Percentiles rank a stretch among this genome's conserved stretches.
phyloP scores from a whole-genome alignment of 30 jellyfish, hydroid and myxozoan genomes.

The Pseudorhiza aurosa region DNA sequence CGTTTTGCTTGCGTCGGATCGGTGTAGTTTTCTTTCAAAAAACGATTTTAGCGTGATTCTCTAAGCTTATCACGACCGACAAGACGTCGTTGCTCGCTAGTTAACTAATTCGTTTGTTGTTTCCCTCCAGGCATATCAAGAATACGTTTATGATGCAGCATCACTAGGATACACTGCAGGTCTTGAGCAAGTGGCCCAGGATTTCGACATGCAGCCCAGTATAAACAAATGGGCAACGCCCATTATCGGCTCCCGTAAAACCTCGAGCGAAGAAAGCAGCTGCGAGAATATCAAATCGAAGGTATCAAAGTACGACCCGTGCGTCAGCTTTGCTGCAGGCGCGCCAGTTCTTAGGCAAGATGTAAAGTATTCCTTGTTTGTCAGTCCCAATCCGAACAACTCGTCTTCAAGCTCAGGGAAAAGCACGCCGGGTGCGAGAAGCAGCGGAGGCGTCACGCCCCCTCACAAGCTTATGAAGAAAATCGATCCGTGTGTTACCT shows the following conservation, averaged over 20 bases:
- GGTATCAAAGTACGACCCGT: slow-evolving; percentile 83
- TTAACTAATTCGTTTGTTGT: background rate
- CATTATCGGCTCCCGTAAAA: slow-evolving; percentile 58
- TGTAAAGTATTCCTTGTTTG: slow-evolving; percentile 41
- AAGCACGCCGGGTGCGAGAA: slow-evolving; percentile 77
- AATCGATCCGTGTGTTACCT: slow-evolving; percentile 68
- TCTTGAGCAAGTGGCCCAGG: slow-evolving; percentile 64
- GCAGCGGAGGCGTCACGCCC: slow-evolving; percentile 53
- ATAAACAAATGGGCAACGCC: slow-evolving; percentile 98
- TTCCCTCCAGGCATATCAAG: slow-evolving; percentile 78
- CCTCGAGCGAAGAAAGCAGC: slow-evolving; percentile 45
- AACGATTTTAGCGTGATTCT: no score
- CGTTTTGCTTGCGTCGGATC: no score
- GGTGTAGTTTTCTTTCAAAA: no score
- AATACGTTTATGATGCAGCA: slow-evolving; percentile 81
- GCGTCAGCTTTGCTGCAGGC: slow-evolving; percentile 95
- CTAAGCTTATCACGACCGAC: no score
- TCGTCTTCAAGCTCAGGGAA: slow-evolving; percentile 82
- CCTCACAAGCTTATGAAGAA: slow-evolving; percentile 43
- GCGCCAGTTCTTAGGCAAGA: slow-evolving; percentile 77
- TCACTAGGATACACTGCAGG: slow-evolving; percentile 73
- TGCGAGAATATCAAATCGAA: slow-evolving; percentile 17
- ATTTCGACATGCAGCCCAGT: slow-evolving; percentile 93
- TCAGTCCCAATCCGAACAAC: slow-evolving; percentile 44
- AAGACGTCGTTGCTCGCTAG: no score